A percentile compares a stretch with the other conserved stretches of the same genome.
These are phyloP conservation scores for Ariolimax columbianus DNA, from an alignment of 2,888 invertebrate genomes.

Conservation along the genomic window DNA sequence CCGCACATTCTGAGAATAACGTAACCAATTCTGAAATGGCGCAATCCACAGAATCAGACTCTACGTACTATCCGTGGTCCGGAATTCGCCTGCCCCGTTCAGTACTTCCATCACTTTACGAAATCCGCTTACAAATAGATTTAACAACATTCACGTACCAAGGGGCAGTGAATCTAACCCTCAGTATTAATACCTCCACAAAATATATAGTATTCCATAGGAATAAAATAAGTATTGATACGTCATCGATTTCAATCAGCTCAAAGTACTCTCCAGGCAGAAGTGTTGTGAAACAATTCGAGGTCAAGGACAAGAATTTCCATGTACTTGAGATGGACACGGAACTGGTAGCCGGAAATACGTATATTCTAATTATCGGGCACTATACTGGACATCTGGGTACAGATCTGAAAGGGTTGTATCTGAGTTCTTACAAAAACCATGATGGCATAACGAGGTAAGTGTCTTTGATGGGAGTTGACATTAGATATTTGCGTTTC, in stretches of 20 bases:
- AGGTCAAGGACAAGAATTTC: constrained; percentile 61
- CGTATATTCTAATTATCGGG: constrained; percentile 52
- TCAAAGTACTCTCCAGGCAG: constrained; percentile 37
- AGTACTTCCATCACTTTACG: constrained; percentile 66
- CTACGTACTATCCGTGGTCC: constrained; percentile 53
- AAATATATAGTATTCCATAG: constrained; percentile 65
- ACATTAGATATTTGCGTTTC: background rate
- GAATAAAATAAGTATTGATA: constrained; percentile 53
- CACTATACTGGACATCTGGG: constrained; percentile 60
- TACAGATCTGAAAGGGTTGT: constrained; percentile 66
- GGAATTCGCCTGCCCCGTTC: constrained; percentile 64
- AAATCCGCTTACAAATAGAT: constrained; percentile 63
- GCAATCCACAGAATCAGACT: background rate
- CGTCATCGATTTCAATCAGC: constrained; percentile 52
- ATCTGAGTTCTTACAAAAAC: constrained; percentile 66
- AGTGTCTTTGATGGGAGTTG: constrained; percentile 22
- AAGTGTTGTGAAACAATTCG: constrained; percentile 58
- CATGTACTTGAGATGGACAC: constrained; percentile 62
- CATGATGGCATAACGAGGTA: constrained; percentile 58
- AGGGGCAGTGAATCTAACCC: constrained; percentile 64
- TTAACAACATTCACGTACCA: constrained; percentile 59
- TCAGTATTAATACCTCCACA: constrained; percentile 59
- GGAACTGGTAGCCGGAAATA: constrained; percentile 56
- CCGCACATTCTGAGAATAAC: background rate
- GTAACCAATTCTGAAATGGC: background rate